Percentiles rank a stretch among this genome's conserved stretches.
Evolutionary conservation across 2,797 vertebrate genomes (phyloP).

Genomic region (Adelosebastes latens): DNA sequence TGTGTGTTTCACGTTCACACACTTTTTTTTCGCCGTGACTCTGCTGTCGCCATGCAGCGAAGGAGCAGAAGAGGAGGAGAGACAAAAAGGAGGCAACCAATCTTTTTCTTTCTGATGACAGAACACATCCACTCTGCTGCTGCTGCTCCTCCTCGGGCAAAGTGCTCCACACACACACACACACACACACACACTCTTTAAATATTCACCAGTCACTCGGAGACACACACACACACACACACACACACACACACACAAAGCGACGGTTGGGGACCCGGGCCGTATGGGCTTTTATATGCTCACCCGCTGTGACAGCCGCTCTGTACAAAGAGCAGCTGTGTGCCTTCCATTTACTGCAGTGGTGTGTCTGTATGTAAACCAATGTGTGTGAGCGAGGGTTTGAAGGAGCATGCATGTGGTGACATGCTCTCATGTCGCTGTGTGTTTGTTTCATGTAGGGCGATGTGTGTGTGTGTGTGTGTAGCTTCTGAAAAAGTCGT

Average conservation of each 20-base stretch:
- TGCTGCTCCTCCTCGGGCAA: constrained; percentile 59
- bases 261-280: constrained; percentile 31
- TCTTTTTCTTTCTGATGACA: constrained; percentile 55
- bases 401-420: neutral
- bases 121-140: constrained; percentile 58
- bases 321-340: constrained; percentile 47
- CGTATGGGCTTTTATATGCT: constrained; percentile 49
- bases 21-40: constrained; percentile 22
- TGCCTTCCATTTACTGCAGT: constrained; percentile 46
- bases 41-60: constrained; percentile 49
- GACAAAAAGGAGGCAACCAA: constrained; percentile 18
- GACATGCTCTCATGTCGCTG: neutral
- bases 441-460: neutral
- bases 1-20: neutral
- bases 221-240: constrained; percentile 21
- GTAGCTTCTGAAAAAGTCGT: neutral
- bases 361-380: neutral
- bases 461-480: neutral
- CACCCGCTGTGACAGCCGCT: constrained; percentile 47
- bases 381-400: neutral
- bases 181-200: constrained; percentile 61
- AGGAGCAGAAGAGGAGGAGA: constrained; percentile 22
- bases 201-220: constrained; percentile 70
- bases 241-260: constrained; percentile 17
- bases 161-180: constrained; percentile 59